Evolutionary conservation across 2,797 vertebrate genomes (phyloP), one percentile per base, ranked within the genome.

Genomic region (Chelon auratus): DNA sequence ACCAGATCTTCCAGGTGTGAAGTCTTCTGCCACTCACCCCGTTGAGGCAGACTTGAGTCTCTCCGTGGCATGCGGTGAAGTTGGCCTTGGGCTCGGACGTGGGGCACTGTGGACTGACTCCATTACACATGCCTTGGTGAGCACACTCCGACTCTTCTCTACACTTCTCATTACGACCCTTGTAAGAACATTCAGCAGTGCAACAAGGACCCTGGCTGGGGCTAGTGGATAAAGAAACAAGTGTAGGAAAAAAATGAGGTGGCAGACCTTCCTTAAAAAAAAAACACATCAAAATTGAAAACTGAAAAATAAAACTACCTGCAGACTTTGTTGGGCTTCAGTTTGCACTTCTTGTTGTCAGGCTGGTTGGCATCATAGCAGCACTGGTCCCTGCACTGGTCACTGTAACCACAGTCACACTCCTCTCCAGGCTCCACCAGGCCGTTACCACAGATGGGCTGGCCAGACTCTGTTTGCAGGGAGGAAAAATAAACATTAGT

Each of bases 161-260:
- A 80, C 98, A 99, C 88, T 97, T 98, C n/a, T 97, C 96, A 0
- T 90, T 93, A 10, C 78, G 93, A 1, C 84, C 86, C 81, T 96
- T 97, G 90, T 97, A 96, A 0, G 22, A 14, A 66, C 98, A 99
- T 0, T 93, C 84, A 0, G 77, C 0, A 1, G 95, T 99, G 65
- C 98, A 99, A 76, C 98, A 99, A 0, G 97, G 98, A 50, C 98
- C 98, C 93, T 99, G 97, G 81, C 97, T 99, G 43, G 98, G 97
- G 87, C 98, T 99, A 72, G 51, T 50, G 45, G 78, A 51, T n/a
- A 24, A 4, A 50, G 1, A 75, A 4, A 47, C 4, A 48, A 17
- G 59, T 0, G 50, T 7, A 26, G 3, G 12, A 22, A 37, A 20
- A 14, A 56, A 30, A 14, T 7, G 5, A 40, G 22, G 2, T 13